Evolutionary conservation across 1,140 invertebrate species (phyloP), one percentile per base, ranked within the genome.

Genomic region (Vanessa atalanta): DNA sequence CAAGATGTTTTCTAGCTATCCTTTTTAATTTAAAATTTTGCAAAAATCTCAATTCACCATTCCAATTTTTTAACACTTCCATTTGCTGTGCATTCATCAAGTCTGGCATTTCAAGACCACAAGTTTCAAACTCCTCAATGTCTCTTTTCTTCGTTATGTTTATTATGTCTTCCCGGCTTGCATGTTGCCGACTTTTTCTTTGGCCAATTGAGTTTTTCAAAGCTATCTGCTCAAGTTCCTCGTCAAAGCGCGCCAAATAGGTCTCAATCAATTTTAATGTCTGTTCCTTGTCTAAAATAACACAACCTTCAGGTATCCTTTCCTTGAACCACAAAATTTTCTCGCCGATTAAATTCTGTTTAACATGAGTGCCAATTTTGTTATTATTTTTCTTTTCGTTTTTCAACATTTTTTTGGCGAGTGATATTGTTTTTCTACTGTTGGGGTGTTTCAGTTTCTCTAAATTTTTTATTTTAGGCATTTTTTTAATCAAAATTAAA

Each of bases 391-490:
- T 95, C 75, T 94, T 94, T 37, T 94, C 93, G 74, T 94, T 91
- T 78, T 94, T 96, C 67, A 95, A 95, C 13, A 95, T 90, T 83
- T 96, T 95, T 84, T 95, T 96, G 3, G 93, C 93, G 47, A 97
- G 87, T 14, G 95, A 95, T 75, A 94, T 93, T 1, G 95, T 95
- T 93, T 96, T 97, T 77, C 96, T 94, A 77, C 96, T 97, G 82
- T 96, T 96, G 11, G 96, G 96, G 91, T 97, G 96, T 82, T 96
- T 96, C 65, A 94, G 93, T 86, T 95, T 94, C 31, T 94, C 88
- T 15, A 95, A 75, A 78, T 77, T 87, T 64, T 84, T 93, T 64
- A 83, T 65, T 76, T 90, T 90, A 53, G 88, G 86, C 91, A 93
- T 93, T 82, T 80, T 83, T 15, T 55, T 53, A 37, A n/a, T 55